Evolutionary conservation across 2,113 vertebrate species (phyloP), one percentile per base, ranked within the genome.

Genomic region (Labeo catla): DNA sequence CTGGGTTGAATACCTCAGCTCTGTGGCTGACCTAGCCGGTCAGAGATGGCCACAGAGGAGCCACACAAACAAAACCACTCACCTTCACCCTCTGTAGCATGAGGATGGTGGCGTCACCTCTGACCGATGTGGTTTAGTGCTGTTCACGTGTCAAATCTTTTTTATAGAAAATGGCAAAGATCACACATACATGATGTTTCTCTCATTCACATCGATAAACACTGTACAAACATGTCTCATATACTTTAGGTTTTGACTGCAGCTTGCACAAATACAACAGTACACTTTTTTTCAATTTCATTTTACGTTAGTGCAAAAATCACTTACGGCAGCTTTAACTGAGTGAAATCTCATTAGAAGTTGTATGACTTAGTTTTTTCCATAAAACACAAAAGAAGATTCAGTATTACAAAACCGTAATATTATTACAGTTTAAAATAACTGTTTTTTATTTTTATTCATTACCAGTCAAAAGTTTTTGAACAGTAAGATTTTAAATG

Each of bases 1-100:
- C 59, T 73, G 49, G 36, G 68, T 49, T 70, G 54, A 50, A 78
- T 84, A 86, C 57, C 72, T 82, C 83, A 82, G 59, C 52, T 86
- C 57, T 77, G 61, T 50, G 28, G 34, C 52, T 86, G 76, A 36
- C 68, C n/a, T 19, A 86, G 84, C 68, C 9, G 77, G 39, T 81
- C 74, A 76, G 39, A 86, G 74, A 49, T 49, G 36, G 57, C 13
- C 11, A 43, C 68, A 68, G 19, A 57, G 52, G 39, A 63, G 72
- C 28, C 66, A 84, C 61, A 59, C 36, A 52, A 34, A 68, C 83
- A 76, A 76, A 79, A 66, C 12, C 83, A 81, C 45, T 47, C 76
- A 73, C 63, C 74, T 79, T 15, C 52, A 78, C 39, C 15, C 11
- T 83, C 54, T 47, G 86, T 88, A 79, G 63, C 21, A 74, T 79